Evolutionary conservation across 2,797 vertebrate genomes (phyloP).

Genomic region (Rhynchonycteris naso): DNA sequence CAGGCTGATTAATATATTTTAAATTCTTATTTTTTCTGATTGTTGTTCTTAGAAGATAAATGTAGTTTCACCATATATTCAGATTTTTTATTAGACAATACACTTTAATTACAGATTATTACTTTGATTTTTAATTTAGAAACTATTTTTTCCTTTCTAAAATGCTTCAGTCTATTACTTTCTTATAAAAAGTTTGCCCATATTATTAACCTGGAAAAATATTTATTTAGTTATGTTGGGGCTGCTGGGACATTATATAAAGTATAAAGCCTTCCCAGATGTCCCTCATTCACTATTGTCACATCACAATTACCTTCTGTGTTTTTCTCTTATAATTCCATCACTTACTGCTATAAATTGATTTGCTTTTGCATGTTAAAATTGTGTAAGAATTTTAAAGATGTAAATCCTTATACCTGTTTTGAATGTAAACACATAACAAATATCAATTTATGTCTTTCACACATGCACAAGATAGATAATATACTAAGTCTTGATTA

Average conservation of each 20-base stretch:
- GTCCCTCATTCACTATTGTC: neutral
- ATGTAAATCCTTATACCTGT: neutral
- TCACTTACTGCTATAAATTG: neutral
- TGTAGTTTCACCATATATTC: neutral
- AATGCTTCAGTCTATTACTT: too few species aligned
- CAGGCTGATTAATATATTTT: neutral
- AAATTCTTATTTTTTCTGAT: neutral
- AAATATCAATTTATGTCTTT: neutral
- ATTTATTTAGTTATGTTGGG: neutral
- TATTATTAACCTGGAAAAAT: neutral
- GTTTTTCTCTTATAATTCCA: neutral
- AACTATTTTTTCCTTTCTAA: neutral
- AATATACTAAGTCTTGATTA: neutral
- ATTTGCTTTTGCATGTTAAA: neutral
- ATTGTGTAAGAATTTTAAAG: neutral
- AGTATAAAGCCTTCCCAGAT: neutral
- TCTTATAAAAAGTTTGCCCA: neutral
- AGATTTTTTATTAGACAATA: neutral
- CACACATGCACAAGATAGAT: neutral
- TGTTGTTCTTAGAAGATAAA: neutral
- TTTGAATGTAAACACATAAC: neutral
- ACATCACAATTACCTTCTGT: neutral
- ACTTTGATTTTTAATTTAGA: neutral
- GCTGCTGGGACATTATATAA: neutral
- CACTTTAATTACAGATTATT: constrained; percentile 6